Conservation (phyloP, 2,113 vertebrate species). For the Strix aluco region DNA sequence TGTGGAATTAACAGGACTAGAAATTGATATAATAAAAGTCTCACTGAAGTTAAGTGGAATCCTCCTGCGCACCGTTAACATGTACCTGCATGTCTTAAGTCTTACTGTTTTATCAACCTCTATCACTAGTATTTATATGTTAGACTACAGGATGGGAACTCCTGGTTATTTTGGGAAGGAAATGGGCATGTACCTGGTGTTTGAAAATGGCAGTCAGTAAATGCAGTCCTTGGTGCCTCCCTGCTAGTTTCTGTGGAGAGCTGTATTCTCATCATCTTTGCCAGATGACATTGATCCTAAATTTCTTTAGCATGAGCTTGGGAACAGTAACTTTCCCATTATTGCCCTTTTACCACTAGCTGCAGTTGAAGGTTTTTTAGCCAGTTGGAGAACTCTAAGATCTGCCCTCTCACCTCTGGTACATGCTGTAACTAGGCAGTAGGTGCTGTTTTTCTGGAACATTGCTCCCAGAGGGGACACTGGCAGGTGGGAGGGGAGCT, state of each 20-base stretch:
- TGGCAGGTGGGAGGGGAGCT: not conserved
- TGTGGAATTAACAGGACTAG: not conserved
- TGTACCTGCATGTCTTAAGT: not conserved
- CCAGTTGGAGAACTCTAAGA: not conserved
- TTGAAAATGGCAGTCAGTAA: not conserved
- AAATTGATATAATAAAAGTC: not conserved
- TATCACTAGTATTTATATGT: not conserved
- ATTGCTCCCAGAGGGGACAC: not conserved
- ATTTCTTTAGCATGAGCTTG: not conserved
- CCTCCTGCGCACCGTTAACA: not conserved
- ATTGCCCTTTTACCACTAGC: not conserved
- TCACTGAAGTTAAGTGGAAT: not conserved
- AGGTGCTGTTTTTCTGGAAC: not conserved
- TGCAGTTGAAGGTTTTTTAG: not conserved
- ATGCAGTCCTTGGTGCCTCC: not conserved
- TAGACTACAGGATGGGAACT: not conserved
- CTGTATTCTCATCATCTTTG: not conserved
- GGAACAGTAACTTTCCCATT: not conserved
- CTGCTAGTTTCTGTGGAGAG: not conserved
- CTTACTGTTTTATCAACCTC: not conserved
- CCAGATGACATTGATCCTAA: not conserved
- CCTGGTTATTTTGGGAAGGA: not conserved
- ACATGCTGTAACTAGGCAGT: not conserved
- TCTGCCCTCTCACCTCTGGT: not conserved
- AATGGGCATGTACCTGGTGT: not conserved